Base-by-base conservation (phyloP, 2,888 invertebrate species). In the Sminthurides aquaticus region DNA sequence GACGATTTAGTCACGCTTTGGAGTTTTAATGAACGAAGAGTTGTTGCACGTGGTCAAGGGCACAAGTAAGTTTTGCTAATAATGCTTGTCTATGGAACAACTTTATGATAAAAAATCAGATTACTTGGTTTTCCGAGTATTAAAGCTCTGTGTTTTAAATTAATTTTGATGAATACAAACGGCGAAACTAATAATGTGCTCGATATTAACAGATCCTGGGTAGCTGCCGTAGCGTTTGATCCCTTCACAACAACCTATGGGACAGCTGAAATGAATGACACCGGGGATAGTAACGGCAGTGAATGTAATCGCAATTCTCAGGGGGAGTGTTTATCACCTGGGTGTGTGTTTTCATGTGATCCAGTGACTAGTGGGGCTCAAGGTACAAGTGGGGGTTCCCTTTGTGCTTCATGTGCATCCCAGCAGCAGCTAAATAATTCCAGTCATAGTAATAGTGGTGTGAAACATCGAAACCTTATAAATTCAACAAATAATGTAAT, bases 1-100 rank as follows among this genome's bases (percentile, higher is more conserved):
- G 99, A 99, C 81, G 99, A 99, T 81, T 83, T 99, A 67, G 91
- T 99, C 60, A 98, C 98, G 0, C 90, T 99, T 48, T 99, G 96
- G 91, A 94, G 92, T 60, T 87, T 96, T 78, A 84, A 86, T 71
- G 96, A 98, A 77, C 86, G 91, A 72, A 83, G 94, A 58, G 95
- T 98, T 3, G 91, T 97, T 5, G 98, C 97, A n/a, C 82, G 99
- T 52, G 98, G 97, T 0, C 95, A 96, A 78, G 99, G 74, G 34
- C 74, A 74, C 67, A 74, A 72, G 74, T 74, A 63, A 64, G 63
- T 52, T 34, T 34, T 34, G 43, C 43, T 25, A 8, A 25, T 15
- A 25, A 57, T 22, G n/a, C n/a, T n/a, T 25, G 57, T 25, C 24
- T 27, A 15, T 11, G 15, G 54, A 54, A 20, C 20, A 54, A 54